Evolutionary conservation across 2,113 vertebrate genomes (phyloP).

Genomic region (Lota lota): DNA sequence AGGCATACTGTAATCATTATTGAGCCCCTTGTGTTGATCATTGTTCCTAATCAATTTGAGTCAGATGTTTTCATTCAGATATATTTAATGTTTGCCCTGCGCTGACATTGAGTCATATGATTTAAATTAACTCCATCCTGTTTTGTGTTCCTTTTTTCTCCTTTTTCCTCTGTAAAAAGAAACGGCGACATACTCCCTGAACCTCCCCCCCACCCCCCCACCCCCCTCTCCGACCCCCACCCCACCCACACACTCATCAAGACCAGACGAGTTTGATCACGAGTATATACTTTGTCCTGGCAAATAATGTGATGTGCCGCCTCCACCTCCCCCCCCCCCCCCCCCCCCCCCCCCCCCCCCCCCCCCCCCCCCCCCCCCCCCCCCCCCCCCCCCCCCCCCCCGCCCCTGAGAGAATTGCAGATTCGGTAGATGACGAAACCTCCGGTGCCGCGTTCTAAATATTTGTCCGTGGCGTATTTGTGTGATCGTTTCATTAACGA

Average conservation of each 20-base stretch:
- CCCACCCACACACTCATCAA: slow-evolving; percentile 43
- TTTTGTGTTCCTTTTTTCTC: slow-evolving; percentile 31
- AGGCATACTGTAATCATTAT: slow-evolving; percentile 59
- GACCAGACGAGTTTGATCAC: slow-evolving; percentile 46
- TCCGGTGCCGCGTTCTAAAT: slow-evolving; percentile 66
- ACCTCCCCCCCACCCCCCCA: slow-evolving; percentile 4
- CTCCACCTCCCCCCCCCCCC: too few species aligned
- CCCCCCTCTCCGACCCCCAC: too few species aligned
- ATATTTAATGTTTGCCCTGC: slow-evolving; percentile 57
- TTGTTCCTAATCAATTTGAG: slow-evolving; percentile 74
- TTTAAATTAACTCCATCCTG: slow-evolving; percentile 75
- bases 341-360: neutral
- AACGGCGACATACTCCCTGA: slow-evolving; percentile 65
- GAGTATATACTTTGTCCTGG: slow-evolving; percentile 46
- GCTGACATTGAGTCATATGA: slow-evolving; percentile 74
- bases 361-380: too few species aligned
- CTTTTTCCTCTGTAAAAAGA: slow-evolving; percentile 26
- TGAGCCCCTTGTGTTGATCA: slow-evolving; percentile 54
- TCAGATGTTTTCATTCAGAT: slow-evolving; percentile 79
- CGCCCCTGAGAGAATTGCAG: slow-evolving; percentile 57
- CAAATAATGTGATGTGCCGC: slow-evolving; percentile 49
- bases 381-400: too few species aligned
- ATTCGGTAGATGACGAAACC: slow-evolving; percentile 66
- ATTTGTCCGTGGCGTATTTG: slow-evolving; percentile 72
- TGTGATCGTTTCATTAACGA: slow-evolving; percentile 71